Base-by-base conservation (phyloP, 2,888 invertebrate species). In the Epistrophella euchroma region DNA sequence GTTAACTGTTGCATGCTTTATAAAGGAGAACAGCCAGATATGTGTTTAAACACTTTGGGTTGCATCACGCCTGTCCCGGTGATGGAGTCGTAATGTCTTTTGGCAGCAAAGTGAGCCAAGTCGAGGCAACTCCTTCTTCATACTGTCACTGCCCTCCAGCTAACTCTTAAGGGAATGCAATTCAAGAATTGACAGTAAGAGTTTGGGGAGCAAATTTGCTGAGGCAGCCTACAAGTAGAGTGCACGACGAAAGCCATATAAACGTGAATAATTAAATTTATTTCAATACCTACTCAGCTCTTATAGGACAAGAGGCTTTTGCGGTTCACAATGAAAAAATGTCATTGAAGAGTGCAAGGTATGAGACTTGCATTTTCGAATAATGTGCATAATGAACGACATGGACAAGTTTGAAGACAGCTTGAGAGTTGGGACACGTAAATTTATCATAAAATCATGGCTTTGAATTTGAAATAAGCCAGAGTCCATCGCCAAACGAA, bases 1-100 rank as follows among this genome's bases (percentile, higher is more conserved):
- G 79, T 83, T 83, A 83, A 74, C 83, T 83, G 83, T 83, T 83
- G 83, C 83, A 83, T 83, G 73, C 55, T 9, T 25, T 73, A 78
- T 77, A n/a, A 77, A 43, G 72, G 60, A 37, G 68, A 58, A 56
- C 0, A 28, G 28, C 28, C 56, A 28, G 35, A 25, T 10, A 62
- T 76, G 19, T 77, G 56, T 60, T 82, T 58, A 77, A 72, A 82
- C 82, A 77, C 72, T 77, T 77, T 58, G 22, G 50, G 19, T 7
- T 64, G 66, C 35, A 10, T 13, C 25, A n/a, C 25, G 60, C 60
- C 40, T 35, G n/a, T n/a, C n/a, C n/a, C n/a, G n/a, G 47, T 40
- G 60, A 40, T 78, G 43, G 25, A 52, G 43, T 68, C 56, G 11
- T 52, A 52, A 19, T 74, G 66, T 76, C 77, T 50, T 82, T 79